Evolutionary conservation across 2,888 invertebrate genomes (phyloP), one percentile per base, ranked within the genome.

Genomic region (Agrotis ipsilon): DNA sequence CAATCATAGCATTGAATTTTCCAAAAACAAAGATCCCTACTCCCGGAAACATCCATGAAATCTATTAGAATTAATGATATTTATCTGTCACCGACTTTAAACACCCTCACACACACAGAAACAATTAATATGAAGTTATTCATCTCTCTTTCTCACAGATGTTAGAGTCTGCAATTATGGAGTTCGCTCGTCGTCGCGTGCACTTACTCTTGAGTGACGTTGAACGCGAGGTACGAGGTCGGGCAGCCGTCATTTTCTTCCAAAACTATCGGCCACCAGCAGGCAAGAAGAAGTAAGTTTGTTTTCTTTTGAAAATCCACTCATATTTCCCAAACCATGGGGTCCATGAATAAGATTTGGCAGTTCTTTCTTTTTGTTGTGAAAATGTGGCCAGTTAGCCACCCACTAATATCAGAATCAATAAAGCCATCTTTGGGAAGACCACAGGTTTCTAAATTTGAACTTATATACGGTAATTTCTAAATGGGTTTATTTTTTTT

Each of bases 131-230:
- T 63, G 18, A 32, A 18, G 3, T 11, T n/a, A 60, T 39, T 27
- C n/a, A 19, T 11, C 4, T 67, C 18, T 27, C 14, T 46, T 54
- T 46, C 16, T 24, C 7, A 0, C 57, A 96, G 96, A 86, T 94
- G 45, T 74, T 96, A 51, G 95, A 96, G 69, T 72, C 86, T 1
- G 90, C 89, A 0, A 87, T 96, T 39, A 87, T 90, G 78, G 94
- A 94, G 84, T 95, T 95, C 58, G 89, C 94, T 0, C 90, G 95
- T 1, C 90, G 93, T 13, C 92, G 92, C 19, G 92, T 95, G 7
- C 91, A 94, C 73, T 51, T 87, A 2, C 86, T 96, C 0, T 84
- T 96, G 19, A 87, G 85, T 3, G 90, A 94, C 43, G 89, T 96
- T 18, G 93, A 95, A 76, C 85, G 89, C 0, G 84, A 86, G 64